phyloP scores from a whole-genome alignment of 1,140 invertebrate species.

The Zaprionus ornatus region DNA sequence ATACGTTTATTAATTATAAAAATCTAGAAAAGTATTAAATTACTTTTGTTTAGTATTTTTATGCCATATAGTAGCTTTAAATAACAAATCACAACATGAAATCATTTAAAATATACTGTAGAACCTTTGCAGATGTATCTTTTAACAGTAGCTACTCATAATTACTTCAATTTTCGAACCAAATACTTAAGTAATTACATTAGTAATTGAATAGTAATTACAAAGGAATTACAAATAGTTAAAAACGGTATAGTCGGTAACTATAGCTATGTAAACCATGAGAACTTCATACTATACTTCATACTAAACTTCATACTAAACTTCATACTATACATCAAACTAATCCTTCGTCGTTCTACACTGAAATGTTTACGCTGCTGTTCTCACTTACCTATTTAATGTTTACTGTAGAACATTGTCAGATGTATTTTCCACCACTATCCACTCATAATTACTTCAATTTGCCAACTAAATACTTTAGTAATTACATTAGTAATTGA shows the following conservation, averaged over 20 bases:
- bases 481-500: not conserved
- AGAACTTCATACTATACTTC: not conserved
- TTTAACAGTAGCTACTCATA: not conserved
- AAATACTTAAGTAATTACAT: not conserved
- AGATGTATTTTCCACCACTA: no score
- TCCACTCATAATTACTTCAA: no score
- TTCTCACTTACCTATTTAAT: conserved; percentile 26
- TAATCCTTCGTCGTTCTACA: conserved; percentile 40
- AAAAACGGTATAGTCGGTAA: not conserved
- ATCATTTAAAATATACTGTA: not conserved
- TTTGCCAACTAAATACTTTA: not conserved
- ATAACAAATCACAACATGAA: not conserved
- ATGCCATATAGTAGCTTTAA: not conserved
- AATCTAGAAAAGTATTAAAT: not conserved
- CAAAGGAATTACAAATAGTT: not conserved
- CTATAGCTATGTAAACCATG: not conserved
- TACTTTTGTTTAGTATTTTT: not conserved
- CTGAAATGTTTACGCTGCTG: conserved; percentile 51
- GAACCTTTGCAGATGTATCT: not conserved
- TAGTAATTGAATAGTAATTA: not conserved
- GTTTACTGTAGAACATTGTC: no score
- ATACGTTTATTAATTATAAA: no score
- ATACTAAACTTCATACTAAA: conserved; percentile 16
- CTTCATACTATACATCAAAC: not conserved
- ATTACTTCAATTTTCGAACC: no score